Base-by-base conservation (phyloP, 2,113 vertebrate genomes). In the Serilophus lunatus region DNA sequence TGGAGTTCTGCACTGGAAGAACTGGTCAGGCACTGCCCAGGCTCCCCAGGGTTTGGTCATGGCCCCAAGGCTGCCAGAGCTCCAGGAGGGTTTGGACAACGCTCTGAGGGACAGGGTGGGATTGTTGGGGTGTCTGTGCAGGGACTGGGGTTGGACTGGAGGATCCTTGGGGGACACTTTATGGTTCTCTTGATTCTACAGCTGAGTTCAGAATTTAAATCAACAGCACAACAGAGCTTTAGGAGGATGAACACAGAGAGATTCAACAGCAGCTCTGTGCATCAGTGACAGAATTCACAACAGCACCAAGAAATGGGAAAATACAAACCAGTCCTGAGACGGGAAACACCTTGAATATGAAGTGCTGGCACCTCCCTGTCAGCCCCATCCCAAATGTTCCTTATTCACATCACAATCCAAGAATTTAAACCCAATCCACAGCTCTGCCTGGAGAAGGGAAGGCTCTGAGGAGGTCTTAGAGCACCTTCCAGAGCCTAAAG, bases 71-170 rank as follows among this genome's bases (percentile, higher is more conserved):
- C 74, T 87, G 75, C 28, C 61, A 75, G 53, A 89, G 86, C 86
- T 75, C 1, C 69, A 75, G 61, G 69, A 68, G 45, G 4, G 3
- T 53, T 86, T 53, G 84, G 74, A 5, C 63, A 68, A 0, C 4
- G 5, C 38, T 75, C 3, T 3, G 44, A 60, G 61, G 86, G 45
- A 2, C 78, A 76, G 70, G 54, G 38, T 38, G 70, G 78, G 40
- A 0, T 15, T 82, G 11, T 18, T 89, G 54, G 47, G 54, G 61
- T 6, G 45, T 7, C 24, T 69, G 54, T 0, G 54, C 47, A 82
- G 61, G 29, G 18, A 0, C 36, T 36, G 50, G 35, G 5, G 14
- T 7, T 26, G 59, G 0, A 1, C 2, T 26, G 4, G 8, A 18
- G 17, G 7, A 2, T 22, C 40, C 51, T 4, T 26, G 17, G 0